Percentiles rank a stretch among this genome's conserved stretches.
Conservation (phyloP, 2,888 invertebrate species). For the Eledona agricola region DNA sequence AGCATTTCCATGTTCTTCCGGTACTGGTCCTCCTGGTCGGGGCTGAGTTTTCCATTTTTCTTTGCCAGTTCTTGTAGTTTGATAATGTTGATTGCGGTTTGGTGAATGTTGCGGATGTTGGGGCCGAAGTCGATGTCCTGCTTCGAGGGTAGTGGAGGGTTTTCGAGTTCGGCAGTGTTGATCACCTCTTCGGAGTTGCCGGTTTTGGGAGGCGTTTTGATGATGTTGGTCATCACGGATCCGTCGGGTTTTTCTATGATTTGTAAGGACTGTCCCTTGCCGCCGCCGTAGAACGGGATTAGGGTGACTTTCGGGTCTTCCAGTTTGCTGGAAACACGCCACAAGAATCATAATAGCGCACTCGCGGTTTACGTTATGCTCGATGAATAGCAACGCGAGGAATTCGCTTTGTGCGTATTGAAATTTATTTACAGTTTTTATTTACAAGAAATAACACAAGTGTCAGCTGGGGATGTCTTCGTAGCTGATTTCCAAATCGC, state of each 20-base stretch:
- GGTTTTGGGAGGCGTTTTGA: conserved; percentile 58
- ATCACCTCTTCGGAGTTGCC: conserved; percentile 32
- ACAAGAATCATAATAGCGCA: conserved; percentile 18
- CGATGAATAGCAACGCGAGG: conserved; percentile 27
- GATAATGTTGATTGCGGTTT: conserved; percentile 68
- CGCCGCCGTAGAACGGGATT: conserved; percentile 77
- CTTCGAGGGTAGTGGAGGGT: conserved; percentile 55
- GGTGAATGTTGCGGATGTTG: conserved; percentile 69
- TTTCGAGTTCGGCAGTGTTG: conserved; percentile 53
- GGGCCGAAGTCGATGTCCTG: conserved; percentile 60
- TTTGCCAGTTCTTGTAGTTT: conserved; percentile 71
- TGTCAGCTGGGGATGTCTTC: no score
- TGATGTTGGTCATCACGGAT: conserved; percentile 54
- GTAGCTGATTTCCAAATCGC: conserved; percentile 68
- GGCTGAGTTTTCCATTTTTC: conserved; percentile 66
- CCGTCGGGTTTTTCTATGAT: conserved; percentile 67
- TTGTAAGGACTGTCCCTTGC: conserved; percentile 74
- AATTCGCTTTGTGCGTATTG: no score
- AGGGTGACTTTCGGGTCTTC: conserved; percentile 51
- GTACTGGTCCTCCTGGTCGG: conserved; percentile 67
- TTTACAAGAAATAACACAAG: no score
- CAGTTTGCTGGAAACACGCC: conserved; percentile 10
- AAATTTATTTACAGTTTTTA: conserved; percentile 5
- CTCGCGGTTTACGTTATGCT: conserved; percentile 21
- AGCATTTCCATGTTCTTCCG: conserved; percentile 65